Percentiles rank a stretch among this genome's conserved stretches.
phyloP scores from a whole-genome alignment of 2,797 vertebrate species.

The Chelon labrosus region DNA sequence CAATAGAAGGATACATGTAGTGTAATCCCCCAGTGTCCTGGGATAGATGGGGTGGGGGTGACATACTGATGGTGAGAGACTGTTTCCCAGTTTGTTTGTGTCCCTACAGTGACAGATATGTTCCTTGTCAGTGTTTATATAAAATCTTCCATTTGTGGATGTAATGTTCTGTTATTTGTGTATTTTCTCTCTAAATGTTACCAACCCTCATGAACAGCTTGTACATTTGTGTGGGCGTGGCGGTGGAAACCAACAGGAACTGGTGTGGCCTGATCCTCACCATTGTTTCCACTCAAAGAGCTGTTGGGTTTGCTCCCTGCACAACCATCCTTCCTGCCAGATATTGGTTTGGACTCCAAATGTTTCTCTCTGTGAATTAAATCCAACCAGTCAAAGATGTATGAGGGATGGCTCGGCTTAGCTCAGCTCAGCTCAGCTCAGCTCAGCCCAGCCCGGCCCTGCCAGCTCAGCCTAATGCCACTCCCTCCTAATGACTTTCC shows the following conservation, averaged over 20 bases:
- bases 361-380: conserved; percentile 46
- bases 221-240: conserved; percentile 50
- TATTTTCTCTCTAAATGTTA: conserved; percentile 8
- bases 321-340: conserved; percentile 60
- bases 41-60: conserved; percentile 5
- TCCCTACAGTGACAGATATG: neutral
- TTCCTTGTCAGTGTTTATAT: neutral
- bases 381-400: conserved; percentile 47
- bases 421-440: conserved; percentile 27
- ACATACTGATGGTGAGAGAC: conserved; percentile 18
- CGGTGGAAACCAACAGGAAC: conserved; percentile 35
- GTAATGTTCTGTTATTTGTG: neutral
- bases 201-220: conserved; percentile 22
- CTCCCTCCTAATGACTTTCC: conserved; percentile 64
- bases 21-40: conserved; percentile 30
- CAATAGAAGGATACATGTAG: conserved; percentile 41
- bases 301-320: conserved; percentile 53
- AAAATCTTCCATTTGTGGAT: neutral
- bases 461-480: conserved; percentile 56
- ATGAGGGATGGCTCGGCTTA: conserved; percentile 42
- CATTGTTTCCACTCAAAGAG: conserved; percentile 66
- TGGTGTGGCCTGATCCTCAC: conserved; percentile 57
- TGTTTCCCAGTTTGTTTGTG: conserved; percentile 12
- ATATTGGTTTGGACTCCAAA: conserved; percentile 54
- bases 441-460: conserved; percentile 17